Percentiles rank a stretch among this genome's conserved stretches.
Conservation (phyloP, 2,888 invertebrate species). For the Amblyjoppa proteus region DNA sequence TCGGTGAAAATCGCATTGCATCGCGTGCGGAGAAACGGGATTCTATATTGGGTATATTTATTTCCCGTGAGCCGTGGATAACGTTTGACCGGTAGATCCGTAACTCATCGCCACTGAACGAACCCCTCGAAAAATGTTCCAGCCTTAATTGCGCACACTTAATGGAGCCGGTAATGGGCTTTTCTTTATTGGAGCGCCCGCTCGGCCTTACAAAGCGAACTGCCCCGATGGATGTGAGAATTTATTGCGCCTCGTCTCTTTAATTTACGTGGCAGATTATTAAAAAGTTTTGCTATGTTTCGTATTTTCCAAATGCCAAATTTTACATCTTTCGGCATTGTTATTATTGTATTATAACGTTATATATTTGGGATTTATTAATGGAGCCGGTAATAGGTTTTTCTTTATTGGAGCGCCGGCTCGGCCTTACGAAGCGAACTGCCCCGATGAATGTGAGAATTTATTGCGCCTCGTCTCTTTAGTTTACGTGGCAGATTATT, state of each 20-base stretch:
- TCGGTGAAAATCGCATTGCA: conserved; percentile 1
- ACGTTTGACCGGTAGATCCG: conserved; percentile 1
- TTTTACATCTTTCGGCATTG: no score
- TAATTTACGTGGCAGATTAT: no score
- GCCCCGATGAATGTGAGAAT: no score
- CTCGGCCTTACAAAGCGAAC: no score
- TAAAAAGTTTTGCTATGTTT: no score
- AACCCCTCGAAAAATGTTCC: conserved; percentile 68
- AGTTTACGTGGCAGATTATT: no score
- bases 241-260: no score
- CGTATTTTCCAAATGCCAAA: no score
- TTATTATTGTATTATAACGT: no score
- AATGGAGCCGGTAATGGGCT: conserved; percentile 66
- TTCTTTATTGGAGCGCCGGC: conserved; percentile 69
- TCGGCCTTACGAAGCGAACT: no score
- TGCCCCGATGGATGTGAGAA: no score
- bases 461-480: no score
- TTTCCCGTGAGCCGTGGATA: conserved; percentile 39
- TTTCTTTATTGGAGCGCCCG: conserved; percentile 70
- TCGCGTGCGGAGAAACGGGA: conserved; percentile 55
- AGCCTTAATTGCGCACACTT: conserved; percentile 73
- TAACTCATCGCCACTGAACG: conserved; percentile 47
- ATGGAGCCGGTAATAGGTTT: conserved; percentile 65
- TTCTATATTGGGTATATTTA: conserved; percentile 59
- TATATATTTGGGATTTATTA: conserved; percentile 6